phyloP scores from a whole-genome alignment of 2,113 vertebrate species.

The Elephantulus edwardii region DNA sequence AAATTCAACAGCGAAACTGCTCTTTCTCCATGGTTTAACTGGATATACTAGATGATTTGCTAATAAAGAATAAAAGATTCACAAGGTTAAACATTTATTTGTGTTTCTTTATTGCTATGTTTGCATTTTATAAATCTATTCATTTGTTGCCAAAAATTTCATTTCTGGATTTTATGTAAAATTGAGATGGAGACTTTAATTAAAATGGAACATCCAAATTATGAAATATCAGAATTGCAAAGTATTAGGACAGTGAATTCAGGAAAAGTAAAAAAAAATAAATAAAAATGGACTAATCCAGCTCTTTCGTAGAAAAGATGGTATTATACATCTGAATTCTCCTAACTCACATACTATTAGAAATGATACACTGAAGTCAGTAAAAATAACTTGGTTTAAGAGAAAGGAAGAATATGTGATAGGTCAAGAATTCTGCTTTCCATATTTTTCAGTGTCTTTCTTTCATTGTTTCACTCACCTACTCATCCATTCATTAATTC shows the following conservation, averaged over 20 bases:
- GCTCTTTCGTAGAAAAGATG: not conserved
- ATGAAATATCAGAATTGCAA: slow-evolving; percentile 54
- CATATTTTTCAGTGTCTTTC: not conserved
- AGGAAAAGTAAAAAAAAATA: too few species aligned
- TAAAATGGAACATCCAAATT: slow-evolving; percentile 52
- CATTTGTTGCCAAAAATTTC: not conserved
- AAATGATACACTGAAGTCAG: not conserved
- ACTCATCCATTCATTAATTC: not conserved
- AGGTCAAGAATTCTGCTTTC: not conserved
- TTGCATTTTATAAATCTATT: not conserved
- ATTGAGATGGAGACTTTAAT: slow-evolving; percentile 39
- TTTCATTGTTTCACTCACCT: not conserved
- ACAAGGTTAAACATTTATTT: not conserved
- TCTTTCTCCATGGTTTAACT: not conserved
- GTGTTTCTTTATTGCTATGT: not conserved
- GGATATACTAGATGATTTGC: not conserved
- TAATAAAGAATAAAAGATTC: not conserved
- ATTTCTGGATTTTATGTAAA: not conserved
- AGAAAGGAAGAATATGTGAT: not conserved
- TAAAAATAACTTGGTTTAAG: not conserved
- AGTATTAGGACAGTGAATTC: not conserved
- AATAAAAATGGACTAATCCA: slow-evolving; percentile 35
- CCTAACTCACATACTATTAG: not conserved
- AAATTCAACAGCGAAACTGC: slow-evolving; percentile 14
- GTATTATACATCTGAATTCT: not conserved